Base-by-base conservation (phyloP, 1,140 invertebrate species). In the Leptonema lineaticorne region DNA sequence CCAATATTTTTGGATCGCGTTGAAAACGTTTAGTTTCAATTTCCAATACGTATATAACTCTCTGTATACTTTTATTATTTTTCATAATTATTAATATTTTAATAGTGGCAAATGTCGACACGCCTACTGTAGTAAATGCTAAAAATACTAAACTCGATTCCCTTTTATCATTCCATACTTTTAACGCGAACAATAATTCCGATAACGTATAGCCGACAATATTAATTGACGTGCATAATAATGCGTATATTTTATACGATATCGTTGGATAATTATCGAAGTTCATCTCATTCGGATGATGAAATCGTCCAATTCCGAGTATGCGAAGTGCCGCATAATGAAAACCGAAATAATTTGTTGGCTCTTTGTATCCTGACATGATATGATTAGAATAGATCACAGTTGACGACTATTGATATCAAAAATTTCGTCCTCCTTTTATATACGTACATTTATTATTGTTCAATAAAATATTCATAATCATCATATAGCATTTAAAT, bases 11-110 rank as follows among this genome's bases (percentile, higher is more conserved):
- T 14, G 26, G 48, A 57, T 71, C 53, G 4, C 41, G 16, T 2
- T 59, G 2, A 33, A 45, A 71, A 29, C 56, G 60, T 29, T 68
- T 71, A 3, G 67, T 69, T 58, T 72, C 70, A 0, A 69, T 58
- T 50, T 69, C 70, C 18, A 72, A 33, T 4, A 72, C 70, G 20
- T 59, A 41, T 22, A 72, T 59, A 20, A 72, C 69, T 26, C 63
- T 69, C 22, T 72, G 70, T 62, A 72, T 69, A 14, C n/a, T 69
- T 57, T 72, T 72, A 28, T 72, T 72, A 64, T 72, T 67, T 33
- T 66, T 72, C 16, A 72, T 69, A 3, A 72, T 24, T 30, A 69
- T 72, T 14, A 72, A 37, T 29, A 68, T 67, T 63, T 69, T 72
- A 9, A 72, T 69, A 0, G 63, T 58, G 18, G 57, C 63, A 59